Conservation (phyloP, 2,888 invertebrate genomes). For the Theodoxus fluviatilis region DNA sequence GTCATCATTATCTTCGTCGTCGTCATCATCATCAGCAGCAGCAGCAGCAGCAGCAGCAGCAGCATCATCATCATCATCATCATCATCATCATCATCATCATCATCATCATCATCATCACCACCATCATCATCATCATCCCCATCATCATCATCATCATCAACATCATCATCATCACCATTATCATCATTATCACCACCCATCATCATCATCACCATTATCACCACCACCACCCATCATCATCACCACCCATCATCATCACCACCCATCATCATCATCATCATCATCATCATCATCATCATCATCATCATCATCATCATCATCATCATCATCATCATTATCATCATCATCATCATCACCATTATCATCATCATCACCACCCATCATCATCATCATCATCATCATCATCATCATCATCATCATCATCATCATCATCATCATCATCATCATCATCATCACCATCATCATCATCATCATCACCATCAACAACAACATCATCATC, state of each 20-base stretch:
- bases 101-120: background rate
- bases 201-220: background rate
- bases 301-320: constrained; percentile 2
- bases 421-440: background rate
- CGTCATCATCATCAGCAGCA: background rate
- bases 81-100: background rate
- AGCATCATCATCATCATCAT: background rate
- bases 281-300: constrained; percentile 2
- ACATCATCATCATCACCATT: background rate
- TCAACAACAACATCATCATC: background rate
- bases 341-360: background rate
- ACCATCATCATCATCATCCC: background rate
- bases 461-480: background rate
- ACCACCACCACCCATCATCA: background rate
- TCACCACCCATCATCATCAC: background rate
- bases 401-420: constrained; percentile 2
- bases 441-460: background rate
- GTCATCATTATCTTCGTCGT: background rate
- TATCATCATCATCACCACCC: background rate
- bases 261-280: background rate
- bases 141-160: background rate
- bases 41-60: background rate
- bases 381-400: constrained; percentile 2
- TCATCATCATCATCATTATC: background rate
- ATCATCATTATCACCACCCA: background rate